Evolutionary conservation across 2,113 vertebrate genomes (phyloP).

Genomic region (Malurus alboscapulatus): DNA sequence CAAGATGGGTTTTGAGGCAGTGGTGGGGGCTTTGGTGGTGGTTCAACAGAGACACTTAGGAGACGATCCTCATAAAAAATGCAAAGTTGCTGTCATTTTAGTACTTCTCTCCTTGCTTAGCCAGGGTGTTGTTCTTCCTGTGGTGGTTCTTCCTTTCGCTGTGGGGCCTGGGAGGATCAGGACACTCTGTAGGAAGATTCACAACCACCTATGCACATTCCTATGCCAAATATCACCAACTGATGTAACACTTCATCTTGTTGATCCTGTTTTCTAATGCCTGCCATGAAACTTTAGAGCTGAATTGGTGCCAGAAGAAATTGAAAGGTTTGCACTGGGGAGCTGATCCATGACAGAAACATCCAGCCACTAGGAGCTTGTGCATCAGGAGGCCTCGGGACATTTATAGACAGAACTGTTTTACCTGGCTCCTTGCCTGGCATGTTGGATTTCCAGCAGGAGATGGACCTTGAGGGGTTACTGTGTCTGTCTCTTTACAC

Average conservation of each 20-base stretch:
- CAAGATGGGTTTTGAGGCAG: not conserved
- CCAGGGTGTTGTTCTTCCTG: not conserved
- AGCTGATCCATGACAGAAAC: not conserved
- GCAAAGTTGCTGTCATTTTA: not conserved
- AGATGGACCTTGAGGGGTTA: not conserved
- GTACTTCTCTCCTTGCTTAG: not conserved
- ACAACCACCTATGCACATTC: not conserved
- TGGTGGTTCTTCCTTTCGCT: not conserved
- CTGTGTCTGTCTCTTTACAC: not conserved
- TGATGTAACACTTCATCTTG: not conserved
- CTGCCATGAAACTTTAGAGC: not conserved
- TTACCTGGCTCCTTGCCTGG: not conserved
- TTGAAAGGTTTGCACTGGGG: not conserved
- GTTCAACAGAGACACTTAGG: not conserved
- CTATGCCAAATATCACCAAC: not conserved
- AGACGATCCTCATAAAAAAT: slow-evolving; percentile 45
- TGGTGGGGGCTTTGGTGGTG: not conserved
- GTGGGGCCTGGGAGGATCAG: not conserved
- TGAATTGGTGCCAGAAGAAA: not conserved
- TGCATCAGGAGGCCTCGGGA: not conserved
- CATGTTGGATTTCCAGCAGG: not conserved
- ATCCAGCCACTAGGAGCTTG: not conserved
- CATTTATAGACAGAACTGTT: not conserved
- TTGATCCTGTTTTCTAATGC: not conserved
- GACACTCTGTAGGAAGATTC: not conserved